Percentiles rank a stretch among this genome's conserved stretches.
phyloP scores from a whole-genome alignment of 2,797 vertebrate species.

The Notamacropus eugenii region DNA sequence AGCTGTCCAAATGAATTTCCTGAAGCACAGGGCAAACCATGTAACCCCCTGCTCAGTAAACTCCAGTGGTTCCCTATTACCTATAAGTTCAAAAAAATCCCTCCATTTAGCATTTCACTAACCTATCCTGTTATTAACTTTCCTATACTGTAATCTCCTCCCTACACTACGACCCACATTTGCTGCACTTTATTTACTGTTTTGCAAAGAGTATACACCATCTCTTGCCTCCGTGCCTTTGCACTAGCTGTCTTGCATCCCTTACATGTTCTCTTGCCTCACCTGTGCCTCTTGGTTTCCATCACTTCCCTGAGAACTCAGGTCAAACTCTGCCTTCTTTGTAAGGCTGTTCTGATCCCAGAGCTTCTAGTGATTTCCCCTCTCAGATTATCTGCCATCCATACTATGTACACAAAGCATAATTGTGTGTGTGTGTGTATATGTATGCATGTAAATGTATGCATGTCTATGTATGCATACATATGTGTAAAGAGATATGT shows the following conservation, averaged over 20 bases:
- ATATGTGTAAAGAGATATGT: too few relatives aligned
- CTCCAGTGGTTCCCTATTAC: neutral
- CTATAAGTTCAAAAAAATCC: conserved; percentile 22
- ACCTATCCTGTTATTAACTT: neutral
- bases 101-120: neutral
- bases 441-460: too few relatives aligned
- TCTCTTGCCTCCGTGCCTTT: neutral
- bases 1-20: conserved; percentile 19
- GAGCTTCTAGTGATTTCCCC: neutral
- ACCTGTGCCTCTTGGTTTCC: neutral
- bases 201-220: neutral
- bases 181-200: neutral
- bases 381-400: neutral
- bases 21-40: conserved; percentile 26
- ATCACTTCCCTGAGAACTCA: neutral
- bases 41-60: conserved; percentile 6
- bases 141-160: neutral
- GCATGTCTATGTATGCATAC: too few relatives aligned
- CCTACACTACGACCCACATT: neutral
- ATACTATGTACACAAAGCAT: neutral
- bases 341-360: neutral
- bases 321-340: neutral
- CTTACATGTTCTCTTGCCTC: neutral
- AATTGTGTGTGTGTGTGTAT: neutral
- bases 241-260: neutral